Percentiles rank a stretch among this genome's conserved stretches.
Conservation (phyloP, 1,140 invertebrate species). For the Monomorium pharaonis region DNA sequence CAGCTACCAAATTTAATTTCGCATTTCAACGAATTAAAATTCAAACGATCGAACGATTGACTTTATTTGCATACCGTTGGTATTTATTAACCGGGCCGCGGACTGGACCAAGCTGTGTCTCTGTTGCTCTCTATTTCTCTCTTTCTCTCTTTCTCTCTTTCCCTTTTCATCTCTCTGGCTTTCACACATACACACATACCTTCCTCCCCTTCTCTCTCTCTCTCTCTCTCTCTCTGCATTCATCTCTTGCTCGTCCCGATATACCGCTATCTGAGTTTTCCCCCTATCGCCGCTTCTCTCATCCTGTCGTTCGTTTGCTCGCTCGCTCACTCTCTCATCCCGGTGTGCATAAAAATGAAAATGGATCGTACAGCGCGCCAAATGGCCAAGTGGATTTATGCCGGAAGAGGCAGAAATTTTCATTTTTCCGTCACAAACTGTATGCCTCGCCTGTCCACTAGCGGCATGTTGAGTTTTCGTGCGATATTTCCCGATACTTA, state of each 20-base stretch:
- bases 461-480: constrained; percentile 16
- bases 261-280: constrained; percentile 41
- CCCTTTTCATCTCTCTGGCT: not conserved
- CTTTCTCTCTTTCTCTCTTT: not conserved
- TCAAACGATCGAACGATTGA: constrained; percentile 73
- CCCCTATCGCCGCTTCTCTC: constrained; percentile 11
- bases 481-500: constrained; percentile 20
- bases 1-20: constrained; percentile 69
- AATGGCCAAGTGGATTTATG: constrained; percentile 66
- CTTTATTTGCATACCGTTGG: constrained; percentile 73
- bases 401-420: constrained; percentile 62
- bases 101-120: constrained; percentile 33
- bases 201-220: not conserved
- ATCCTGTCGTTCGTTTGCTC: not conserved
- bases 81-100: constrained; percentile 72
- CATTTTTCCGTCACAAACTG: constrained; percentile 59
- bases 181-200: not conserved
- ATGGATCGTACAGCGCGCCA: constrained; percentile 62
- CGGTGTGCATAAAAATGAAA: constrained; percentile 69
- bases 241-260: constrained; percentile 25
- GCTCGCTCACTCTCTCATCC: constrained; percentile 35
- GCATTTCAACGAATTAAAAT: constrained; percentile 75
- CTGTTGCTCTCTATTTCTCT: not conserved
- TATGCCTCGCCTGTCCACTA: constrained; percentile 16
- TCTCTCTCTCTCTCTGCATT: not conserved